phyloP scores from a whole-genome alignment of 2,113 vertebrate species.

The Budorcas taxicolor region DNA sequence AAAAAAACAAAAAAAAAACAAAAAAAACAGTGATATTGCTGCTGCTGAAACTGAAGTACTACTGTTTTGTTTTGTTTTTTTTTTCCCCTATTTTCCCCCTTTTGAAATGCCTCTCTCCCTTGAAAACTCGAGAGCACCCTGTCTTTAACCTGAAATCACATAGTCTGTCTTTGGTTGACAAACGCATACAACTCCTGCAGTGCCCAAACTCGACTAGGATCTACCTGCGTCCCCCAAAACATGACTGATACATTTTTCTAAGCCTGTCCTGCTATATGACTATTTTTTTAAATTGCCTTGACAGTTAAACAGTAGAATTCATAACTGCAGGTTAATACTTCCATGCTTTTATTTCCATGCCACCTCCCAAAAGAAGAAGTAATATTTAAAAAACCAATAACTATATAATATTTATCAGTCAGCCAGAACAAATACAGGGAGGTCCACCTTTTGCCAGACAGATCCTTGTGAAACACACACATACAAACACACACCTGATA shows the following conservation, averaged over 20 bases:
- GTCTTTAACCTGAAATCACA: conserved; percentile 34
- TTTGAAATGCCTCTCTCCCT: background rate
- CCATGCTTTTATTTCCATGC: conserved; percentile 31
- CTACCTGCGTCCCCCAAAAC: background rate
- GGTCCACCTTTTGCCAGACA: background rate
- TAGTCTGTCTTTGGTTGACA: conserved; percentile 28
- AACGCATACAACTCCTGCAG: conserved; percentile 22
- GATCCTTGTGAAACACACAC: background rate
- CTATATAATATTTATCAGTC: background rate
- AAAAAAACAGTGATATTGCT: background rate
- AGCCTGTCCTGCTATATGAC: background rate
- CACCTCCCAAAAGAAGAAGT: background rate
- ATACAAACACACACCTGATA: background rate
- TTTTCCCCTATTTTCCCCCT: background rate
- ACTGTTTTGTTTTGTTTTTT: background rate
- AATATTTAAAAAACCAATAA: background rate
- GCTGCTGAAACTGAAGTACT: background rate
- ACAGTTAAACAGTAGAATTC: conserved; percentile 51
- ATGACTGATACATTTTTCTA: conserved; percentile 35
- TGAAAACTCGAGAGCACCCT: background rate
- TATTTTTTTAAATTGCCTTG: background rate
- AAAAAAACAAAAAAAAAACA: rapidly evolving
- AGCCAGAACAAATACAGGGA: conserved; percentile 23
- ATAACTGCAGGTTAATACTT: background rate
- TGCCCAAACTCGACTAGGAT: conserved; percentile 47